Conservation (phyloP, 2,113 vertebrate genomes). For the Tetrao urogallus region DNA sequence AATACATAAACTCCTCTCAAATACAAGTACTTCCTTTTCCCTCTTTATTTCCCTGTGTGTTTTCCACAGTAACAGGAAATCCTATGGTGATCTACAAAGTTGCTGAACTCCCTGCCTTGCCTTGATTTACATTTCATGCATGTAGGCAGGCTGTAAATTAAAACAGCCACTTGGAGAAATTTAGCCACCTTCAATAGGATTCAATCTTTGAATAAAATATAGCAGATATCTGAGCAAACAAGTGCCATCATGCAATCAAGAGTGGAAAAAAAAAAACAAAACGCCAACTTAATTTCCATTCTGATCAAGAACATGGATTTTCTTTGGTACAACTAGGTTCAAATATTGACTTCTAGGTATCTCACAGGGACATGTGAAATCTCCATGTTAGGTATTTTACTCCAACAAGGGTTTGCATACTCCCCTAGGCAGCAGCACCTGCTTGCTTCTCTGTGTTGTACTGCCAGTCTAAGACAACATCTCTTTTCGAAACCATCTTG, state of each 20-base stretch:
- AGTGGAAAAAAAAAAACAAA: not conserved
- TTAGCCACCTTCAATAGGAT: constrained; percentile 18
- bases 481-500: constrained; percentile 46
- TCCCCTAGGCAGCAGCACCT: constrained; percentile 27
- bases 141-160: constrained; percentile 1
- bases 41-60: not conserved
- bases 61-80: not conserved
- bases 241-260: not conserved
- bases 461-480: constrained; percentile 56
- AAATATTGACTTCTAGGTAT: constrained; percentile 38
- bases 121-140: constrained; percentile 10
- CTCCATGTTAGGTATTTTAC: not conserved
- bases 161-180: constrained; percentile 24
- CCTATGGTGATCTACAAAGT: not conserved
- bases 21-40: not conserved
- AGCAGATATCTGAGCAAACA: constrained; percentile 2
- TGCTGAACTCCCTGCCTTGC: not conserved
- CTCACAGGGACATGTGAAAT: constrained; percentile 19
- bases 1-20: not conserved
- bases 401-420: not conserved
- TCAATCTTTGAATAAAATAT: constrained; percentile 28
- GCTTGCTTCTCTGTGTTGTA: not conserved
- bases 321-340: not conserved
- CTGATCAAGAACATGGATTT: not conserved
- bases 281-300: constrained; percentile 1